These are phyloP conservation scores for Malacosoma neustria DNA, from an alignment of 2,888 invertebrate genomes.

Conservation along the genomic window DNA sequence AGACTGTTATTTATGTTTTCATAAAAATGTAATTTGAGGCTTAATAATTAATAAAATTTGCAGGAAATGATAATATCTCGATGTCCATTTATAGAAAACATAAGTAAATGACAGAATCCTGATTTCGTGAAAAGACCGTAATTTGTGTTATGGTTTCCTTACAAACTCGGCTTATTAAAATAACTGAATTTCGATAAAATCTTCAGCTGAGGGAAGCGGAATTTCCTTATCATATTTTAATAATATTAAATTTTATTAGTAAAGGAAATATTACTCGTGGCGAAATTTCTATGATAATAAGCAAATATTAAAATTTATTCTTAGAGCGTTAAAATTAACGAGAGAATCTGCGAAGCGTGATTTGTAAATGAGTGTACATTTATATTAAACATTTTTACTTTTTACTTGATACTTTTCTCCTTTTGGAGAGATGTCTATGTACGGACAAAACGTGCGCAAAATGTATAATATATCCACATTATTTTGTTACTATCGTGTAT, in stretches of 20 bases:
- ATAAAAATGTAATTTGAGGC: too few relatives aligned
- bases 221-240: slow-evolving; percentile 5
- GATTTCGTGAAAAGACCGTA: not conserved
- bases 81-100: too few relatives aligned
- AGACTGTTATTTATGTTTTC: too few relatives aligned
- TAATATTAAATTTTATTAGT: slow-evolving; percentile 1
- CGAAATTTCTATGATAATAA: slow-evolving; percentile 2
- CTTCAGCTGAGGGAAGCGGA: not conserved
- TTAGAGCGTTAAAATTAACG: not conserved
- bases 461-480: too few relatives aligned
- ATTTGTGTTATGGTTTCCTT: not conserved
- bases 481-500: too few relatives aligned
- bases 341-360: slow-evolving; percentile 13
- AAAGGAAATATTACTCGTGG: not conserved
- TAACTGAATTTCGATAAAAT: slow-evolving; percentile 2
- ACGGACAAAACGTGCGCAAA: too few relatives aligned
- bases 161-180: slow-evolving; percentile 1
- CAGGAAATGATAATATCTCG: too few relatives aligned
- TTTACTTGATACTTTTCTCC: too few relatives aligned
- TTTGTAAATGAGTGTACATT: slow-evolving; percentile 14
- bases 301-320: slow-evolving; percentile 15
- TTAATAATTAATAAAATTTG: too few relatives aligned
- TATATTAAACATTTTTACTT: slow-evolving; percentile 17
- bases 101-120: not conserved
- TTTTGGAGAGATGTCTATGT: too few relatives aligned